Base-by-base conservation (phyloP, 1,140 invertebrate genomes). In the Druon quercuslanigerum region DNA sequence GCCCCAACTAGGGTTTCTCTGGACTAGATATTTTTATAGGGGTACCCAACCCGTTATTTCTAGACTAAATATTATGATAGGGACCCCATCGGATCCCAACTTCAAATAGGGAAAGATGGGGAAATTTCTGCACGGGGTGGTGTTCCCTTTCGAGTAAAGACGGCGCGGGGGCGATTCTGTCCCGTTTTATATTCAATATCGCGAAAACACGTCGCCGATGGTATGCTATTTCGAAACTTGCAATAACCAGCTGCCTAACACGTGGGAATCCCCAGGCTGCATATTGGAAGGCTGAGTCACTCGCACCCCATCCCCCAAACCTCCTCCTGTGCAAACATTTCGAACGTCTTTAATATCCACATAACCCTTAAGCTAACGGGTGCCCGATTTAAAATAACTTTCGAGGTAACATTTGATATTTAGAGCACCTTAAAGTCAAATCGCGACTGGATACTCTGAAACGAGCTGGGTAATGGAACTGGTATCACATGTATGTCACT, bases 191-290 rank as follows among this genome's bases (percentile, higher is more conserved):
- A 85, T 85, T 85, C 84, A 85, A 85, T 85, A 85, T 85, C 79
- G 79, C 57, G 81, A 83, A 85, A 84, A 85, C 84, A 85, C 77
- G 83, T 82, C 81, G 77, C 79, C 78, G 73, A 84, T 85, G 82
- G 77, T 84, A 84, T 84, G 80, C 83, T 82, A 84, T 85, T 84
- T 83, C 84, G 81, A 81, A 85, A 79, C 81, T 82, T 78, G 82
- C 82, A 82, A 82, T 84, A 82, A 73, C 78, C 50, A 50, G 50
- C 50, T 52, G 12, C 50, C 50, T 72, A 40, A 66, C 60, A 66
- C 33, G 13, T 14, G 14, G 20, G 57, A 60, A 11, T 60, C 57
- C 13, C 60, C 52, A 54, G n/a, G 17, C 52, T 54, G 25, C 14
- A 66, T 66, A 66, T 66, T 66, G 60, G 57, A 66, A 66, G 40